Conservation (phyloP, 2,113 vertebrate genomes). For the Etheostoma spectabile region DNA sequence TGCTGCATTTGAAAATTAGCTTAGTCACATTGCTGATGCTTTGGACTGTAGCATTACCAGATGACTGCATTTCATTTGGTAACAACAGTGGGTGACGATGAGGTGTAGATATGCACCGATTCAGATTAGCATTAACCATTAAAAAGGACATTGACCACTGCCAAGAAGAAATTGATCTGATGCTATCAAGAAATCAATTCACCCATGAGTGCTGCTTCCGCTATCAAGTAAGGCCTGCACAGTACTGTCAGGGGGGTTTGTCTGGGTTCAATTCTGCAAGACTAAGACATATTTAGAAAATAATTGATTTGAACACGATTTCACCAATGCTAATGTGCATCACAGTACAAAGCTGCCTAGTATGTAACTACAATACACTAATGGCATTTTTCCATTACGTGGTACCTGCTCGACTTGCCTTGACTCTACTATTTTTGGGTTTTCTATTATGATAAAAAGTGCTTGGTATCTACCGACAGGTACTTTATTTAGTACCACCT, state of each 20-base stretch:
- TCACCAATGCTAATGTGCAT: not conserved
- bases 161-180: conserved; percentile 25
- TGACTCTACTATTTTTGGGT: no score
- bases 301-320: not conserved
- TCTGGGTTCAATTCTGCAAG: not conserved
- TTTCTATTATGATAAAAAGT: no score
- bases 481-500: no score
- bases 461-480: no score
- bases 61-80: not conserved
- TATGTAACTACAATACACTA: no score
- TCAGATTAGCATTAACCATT: conserved; percentile 29
- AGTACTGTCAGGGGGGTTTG: not conserved
- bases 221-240: not conserved
- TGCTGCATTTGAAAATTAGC: not conserved
- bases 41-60: not conserved
- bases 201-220: conserved; percentile 7
- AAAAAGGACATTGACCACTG: conserved; percentile 11
- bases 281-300: not conserved
- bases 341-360: not conserved
- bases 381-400: no score
- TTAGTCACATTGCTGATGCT: not conserved
- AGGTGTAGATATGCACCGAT: not conserved
- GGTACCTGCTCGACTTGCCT: no score
- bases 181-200: conserved; percentile 43
- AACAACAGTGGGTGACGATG: not conserved